Percentiles rank a stretch among this genome's conserved stretches.
phyloP scores from a whole-genome alignment of 2,888 invertebrate genomes.

The Alitta virens region DNA sequence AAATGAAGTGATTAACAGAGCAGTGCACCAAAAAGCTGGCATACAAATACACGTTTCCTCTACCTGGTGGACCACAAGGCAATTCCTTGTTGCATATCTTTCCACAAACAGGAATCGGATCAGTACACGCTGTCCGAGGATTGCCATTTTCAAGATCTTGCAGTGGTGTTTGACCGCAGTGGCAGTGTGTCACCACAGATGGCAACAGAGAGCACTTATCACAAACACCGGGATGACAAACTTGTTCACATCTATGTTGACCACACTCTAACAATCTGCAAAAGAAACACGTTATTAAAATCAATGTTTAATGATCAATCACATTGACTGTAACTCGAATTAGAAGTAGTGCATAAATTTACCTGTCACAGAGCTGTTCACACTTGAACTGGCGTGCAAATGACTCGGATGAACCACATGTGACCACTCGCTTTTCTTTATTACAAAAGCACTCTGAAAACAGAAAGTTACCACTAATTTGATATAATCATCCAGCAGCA shows the following conservation, averaged over 20 bases:
- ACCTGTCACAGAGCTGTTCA: neutral
- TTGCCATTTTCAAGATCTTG: conserved; percentile 28
- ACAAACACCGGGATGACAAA: conserved; percentile 72
- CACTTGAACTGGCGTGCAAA: conserved; percentile 36
- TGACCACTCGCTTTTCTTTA: conserved; percentile 64
- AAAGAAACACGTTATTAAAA: neutral
- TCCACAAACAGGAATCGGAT: conserved; percentile 64
- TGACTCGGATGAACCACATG: conserved; percentile 62
- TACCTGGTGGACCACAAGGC: conserved; percentile 65
- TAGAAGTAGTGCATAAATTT: neutral
- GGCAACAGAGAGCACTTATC: conserved; percentile 66
- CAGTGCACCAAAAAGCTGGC: too few relatives aligned
- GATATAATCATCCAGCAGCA: too few relatives aligned
- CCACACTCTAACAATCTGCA: conserved; percentile 51
- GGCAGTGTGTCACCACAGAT: conserved; percentile 67
- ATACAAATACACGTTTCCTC: too few relatives aligned
- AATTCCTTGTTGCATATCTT: conserved; percentile 72
- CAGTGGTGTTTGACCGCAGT: conserved; percentile 71
- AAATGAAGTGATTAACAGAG: too few relatives aligned
- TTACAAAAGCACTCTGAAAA: conserved; percentile 70
- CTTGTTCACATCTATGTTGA: conserved; percentile 68
- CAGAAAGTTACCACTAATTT: neutral
- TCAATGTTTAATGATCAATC: too few relatives aligned
- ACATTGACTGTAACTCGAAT: neutral
- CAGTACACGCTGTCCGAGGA: conserved; percentile 41